These are phyloP conservation scores for Tachycineta bicolor DNA, from an alignment of 2,113 vertebrate genomes.

Conservation along the genomic window DNA sequence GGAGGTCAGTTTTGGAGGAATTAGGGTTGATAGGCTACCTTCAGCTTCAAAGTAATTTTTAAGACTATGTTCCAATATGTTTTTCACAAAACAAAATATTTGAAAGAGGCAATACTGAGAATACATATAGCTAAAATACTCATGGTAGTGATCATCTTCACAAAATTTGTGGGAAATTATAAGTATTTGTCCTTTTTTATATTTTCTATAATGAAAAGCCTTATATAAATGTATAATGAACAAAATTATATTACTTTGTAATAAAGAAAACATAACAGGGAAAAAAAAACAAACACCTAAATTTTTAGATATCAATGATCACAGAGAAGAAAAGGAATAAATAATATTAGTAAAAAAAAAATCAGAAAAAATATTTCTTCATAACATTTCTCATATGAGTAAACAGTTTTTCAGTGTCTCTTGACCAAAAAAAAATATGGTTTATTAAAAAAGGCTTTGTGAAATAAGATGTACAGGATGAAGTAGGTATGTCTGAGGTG, in stretches of 20 bases:
- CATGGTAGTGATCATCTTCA: not conserved
- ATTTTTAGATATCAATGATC: not conserved
- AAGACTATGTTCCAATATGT: not conserved
- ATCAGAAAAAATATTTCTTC: not conserved
- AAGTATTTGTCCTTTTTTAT: not conserved
- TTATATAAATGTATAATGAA: not conserved
- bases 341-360: not conserved
- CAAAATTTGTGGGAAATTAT: not conserved
- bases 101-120: not conserved
- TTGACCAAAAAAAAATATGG: not conserved
- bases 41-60: not conserved
- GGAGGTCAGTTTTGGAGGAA: not conserved
- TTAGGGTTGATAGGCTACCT: not conserved
- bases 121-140: not conserved
- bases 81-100: not conserved
- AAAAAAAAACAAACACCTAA: not conserved
- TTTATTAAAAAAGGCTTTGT: not conserved
- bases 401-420: not conserved
- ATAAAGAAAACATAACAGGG: not conserved
- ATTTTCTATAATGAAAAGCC: not conserved
- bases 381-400: not conserved
- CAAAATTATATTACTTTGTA: not conserved
- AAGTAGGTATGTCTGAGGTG: not conserved
- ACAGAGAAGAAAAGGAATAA: not conserved
- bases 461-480: not conserved